Base-by-base conservation (phyloP, 1,140 invertebrate genomes). In the Lasioglossum albipes region DNA sequence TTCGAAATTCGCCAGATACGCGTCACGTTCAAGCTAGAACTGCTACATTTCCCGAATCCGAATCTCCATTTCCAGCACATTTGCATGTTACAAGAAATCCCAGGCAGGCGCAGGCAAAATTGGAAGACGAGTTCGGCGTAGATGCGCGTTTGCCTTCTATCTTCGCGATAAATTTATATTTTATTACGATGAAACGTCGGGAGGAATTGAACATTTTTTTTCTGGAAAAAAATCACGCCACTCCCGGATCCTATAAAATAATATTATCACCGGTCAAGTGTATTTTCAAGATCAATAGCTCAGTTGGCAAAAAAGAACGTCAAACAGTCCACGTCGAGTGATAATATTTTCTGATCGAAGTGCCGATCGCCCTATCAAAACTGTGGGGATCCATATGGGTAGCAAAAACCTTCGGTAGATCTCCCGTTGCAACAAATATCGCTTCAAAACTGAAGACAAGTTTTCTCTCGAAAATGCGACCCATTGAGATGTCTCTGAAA, bases 81-180 rank as follows among this genome's bases (percentile, higher is more conserved):
- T 66, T 66, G 64, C 64, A 66, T 66, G 64, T 66, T 66, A 66
- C 64, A 66, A 66, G 64, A 42, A 66, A 66, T 66, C 64, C 36
- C 64, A 10, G 64, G 12, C 64, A 42, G 64, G 31, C 64, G 36
- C 36, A 2, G 64, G 36, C 64, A 66, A 66, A 66, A 66, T 66
- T 66, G 64, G 64, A 66, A 66, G 64, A 42, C 64, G 64, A 42
- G 64, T 42, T 18, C 41, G 7, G 31, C 20, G 16, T 42, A n/a
- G 7, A 66, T 42, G 36, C 36, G 36, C 64, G 36, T 42, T 66
- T n/a, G 36, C 36, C 36, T 20, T 42, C 20, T n/a, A 66, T 42
- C 64, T n/a, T 18, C 18, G 10, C 36, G 36, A 42, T 66, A 66
- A 66, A 66, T 66, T 66, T n/a, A 66, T 42, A 66, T 66, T 42